phyloP scores from a whole-genome alignment of 2,888 invertebrate species.

The Macrostomum cliftonense region DNA sequence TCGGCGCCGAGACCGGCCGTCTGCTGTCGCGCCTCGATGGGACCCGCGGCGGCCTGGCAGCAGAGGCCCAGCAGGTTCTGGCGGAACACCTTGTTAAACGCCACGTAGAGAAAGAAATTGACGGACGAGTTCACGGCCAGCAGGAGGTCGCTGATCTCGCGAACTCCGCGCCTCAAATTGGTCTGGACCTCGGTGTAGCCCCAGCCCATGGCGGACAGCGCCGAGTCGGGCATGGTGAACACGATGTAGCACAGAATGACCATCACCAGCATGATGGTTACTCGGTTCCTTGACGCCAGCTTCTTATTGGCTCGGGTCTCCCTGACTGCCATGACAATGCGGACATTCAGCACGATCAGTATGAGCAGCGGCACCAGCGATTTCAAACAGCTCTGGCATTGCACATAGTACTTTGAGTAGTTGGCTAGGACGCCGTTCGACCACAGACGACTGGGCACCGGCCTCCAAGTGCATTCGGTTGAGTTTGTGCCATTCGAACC shows the following conservation, averaged over 20 bases:
- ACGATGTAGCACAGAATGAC: constrained; percentile 31
- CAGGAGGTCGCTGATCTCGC: constrained; percentile 33
- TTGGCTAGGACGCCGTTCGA: too few relatives aligned
- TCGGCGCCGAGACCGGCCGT: too few relatives aligned
- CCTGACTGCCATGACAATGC: constrained; percentile 26
- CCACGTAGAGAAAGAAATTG: constrained; percentile 30
- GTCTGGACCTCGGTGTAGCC: constrained; percentile 30
- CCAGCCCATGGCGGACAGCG: constrained; percentile 32
- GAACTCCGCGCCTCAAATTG: constrained; percentile 25
- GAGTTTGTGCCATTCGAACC: too few relatives aligned
- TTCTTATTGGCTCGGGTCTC: constrained; percentile 21
- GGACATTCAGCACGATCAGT: constrained; percentile 23
- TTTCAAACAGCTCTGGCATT: constrained; percentile 19
- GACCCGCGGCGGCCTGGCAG: constrained; percentile 13
- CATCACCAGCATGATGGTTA: constrained; percentile 31
- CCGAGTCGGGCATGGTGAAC: constrained; percentile 33
- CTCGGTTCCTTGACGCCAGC: constrained; percentile 26
- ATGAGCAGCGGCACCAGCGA: constrained; percentile 29
- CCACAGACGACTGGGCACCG: too few relatives aligned
- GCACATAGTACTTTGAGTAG: too few relatives aligned
- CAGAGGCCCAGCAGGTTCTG: constrained; percentile 24
- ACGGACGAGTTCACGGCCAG: constrained; percentile 30
- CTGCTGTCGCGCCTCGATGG: too few relatives aligned
- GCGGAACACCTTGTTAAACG: constrained; percentile 29
- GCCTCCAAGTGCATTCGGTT: too few relatives aligned